A percentile compares a stretch with the other conserved stretches of the same genome.
phyloP scores from a whole-genome alignment of 2,888 invertebrate species.

The Helleia helle region DNA sequence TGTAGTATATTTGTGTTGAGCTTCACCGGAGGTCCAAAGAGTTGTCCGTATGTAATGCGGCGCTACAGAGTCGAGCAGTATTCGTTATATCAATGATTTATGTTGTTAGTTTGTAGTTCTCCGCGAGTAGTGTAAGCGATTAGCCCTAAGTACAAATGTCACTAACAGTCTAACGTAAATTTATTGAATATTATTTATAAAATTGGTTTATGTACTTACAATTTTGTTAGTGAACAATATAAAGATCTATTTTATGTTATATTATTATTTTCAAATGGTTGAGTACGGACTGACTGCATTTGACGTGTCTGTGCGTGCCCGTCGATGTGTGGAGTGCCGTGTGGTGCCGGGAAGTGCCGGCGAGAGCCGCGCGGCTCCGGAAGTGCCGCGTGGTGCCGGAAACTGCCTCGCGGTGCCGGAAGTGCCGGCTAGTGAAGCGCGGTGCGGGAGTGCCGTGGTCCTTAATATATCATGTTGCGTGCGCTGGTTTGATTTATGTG shows the following conservation, averaged over 20 bases:
- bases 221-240: slow-evolving; percentile 23
- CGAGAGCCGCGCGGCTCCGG: too few relatives aligned
- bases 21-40: slow-evolving; percentile 60
- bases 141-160: slow-evolving; percentile 62
- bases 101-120: slow-evolving; percentile 23
- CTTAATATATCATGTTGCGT: slow-evolving; percentile 63
- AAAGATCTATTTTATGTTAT: slow-evolving; percentile 23
- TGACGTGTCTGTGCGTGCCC: too few relatives aligned
- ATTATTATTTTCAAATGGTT: slow-evolving; percentile 19
- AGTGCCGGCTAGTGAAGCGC: background rate
- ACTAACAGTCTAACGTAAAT: slow-evolving; percentile 49
- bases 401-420: too few relatives aligned
- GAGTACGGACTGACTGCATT: background rate
- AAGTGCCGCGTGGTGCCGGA: background rate
- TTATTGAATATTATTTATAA: slow-evolving; percentile 37
- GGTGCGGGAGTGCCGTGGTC: slow-evolving; percentile 36
- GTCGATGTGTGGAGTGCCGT: too few relatives aligned
- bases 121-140: slow-evolving; percentile 39
- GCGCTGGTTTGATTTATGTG: slow-evolving; percentile 54
- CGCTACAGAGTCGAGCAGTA: slow-evolving; percentile 48
- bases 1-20: slow-evolving; percentile 15
- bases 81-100: slow-evolving; percentile 26
- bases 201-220: slow-evolving; percentile 69
- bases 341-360: background rate
- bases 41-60: slow-evolving; percentile 47